A percentile compares a stretch with the other conserved stretches of the same genome.
Conservation (phyloP, 2,888 invertebrate species). For the Limnephilus marmoratus region DNA sequence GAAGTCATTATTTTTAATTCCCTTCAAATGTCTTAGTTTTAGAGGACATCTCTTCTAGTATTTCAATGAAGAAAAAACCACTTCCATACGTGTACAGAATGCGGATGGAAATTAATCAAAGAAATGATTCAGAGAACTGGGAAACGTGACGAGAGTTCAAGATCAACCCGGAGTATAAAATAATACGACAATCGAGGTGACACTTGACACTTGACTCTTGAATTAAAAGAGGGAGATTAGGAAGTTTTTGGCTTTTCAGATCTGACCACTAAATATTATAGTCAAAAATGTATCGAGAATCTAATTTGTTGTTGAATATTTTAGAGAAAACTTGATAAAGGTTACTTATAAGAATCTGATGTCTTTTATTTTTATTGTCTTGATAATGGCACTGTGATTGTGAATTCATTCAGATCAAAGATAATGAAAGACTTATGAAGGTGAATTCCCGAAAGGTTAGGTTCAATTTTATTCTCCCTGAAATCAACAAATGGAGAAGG, state of each 20-base stretch:
- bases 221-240: background rate
- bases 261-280: too few relatives aligned
- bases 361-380: background rate
- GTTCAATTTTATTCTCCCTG: too few relatives aligned
- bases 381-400: background rate
- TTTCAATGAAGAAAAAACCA: background rate
- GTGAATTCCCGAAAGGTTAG: too few relatives aligned
- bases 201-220: background rate
- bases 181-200: background rate
- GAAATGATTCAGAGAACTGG: constrained; percentile 2
- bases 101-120: background rate
- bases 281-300: too few relatives aligned
- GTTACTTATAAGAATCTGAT: background rate
- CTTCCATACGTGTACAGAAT: background rate
- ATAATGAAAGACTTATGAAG: too few relatives aligned
- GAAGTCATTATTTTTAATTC: background rate
- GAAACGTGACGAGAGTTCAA: background rate
- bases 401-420: background rate
- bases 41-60: background rate
- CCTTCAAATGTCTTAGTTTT: background rate
- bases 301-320: too few relatives aligned
- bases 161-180: background rate
- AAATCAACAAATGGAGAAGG: too few relatives aligned
- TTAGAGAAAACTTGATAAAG: background rate
- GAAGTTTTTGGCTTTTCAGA: background rate